Conservation (phyloP, 2,888 invertebrate genomes). For the Agrotis clavis region DNA sequence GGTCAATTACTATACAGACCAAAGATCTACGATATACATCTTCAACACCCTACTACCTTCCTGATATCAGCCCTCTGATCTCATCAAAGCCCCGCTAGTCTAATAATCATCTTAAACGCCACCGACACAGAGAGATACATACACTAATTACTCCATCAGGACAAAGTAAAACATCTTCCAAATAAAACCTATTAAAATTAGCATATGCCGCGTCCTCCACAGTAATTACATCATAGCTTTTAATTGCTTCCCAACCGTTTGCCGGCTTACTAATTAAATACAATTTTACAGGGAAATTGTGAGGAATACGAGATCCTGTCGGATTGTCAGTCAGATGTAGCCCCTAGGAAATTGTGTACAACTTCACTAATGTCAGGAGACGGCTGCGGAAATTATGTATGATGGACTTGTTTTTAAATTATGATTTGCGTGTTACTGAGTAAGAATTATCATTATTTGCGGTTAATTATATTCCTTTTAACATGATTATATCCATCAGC, state of each 20-base stretch:
- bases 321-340: slow-evolving; percentile 42
- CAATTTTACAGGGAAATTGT: slow-evolving; percentile 46
- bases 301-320: slow-evolving; percentile 42
- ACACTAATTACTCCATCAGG: slow-evolving; percentile 57
- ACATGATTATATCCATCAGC: not conserved
- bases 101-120: slow-evolving; percentile 42
- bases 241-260: slow-evolving; percentile 59
- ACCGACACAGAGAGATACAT: slow-evolving; percentile 32
- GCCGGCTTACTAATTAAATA: slow-evolving; percentile 59
- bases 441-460: not conserved
- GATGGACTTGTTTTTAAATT: slow-evolving; percentile 7
- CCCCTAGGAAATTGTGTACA: slow-evolving; percentile 31
- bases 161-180: slow-evolving; percentile 56
- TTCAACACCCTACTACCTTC: not conserved
- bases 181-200: slow-evolving; percentile 62
- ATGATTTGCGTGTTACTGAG: not conserved
- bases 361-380: not conserved
- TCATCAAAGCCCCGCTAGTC: slow-evolving; percentile 8
- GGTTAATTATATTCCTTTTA: no score
- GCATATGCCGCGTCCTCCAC: slow-evolving; percentile 56
- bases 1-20: no score
- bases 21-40: no score
- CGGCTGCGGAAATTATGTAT: slow-evolving; percentile 19
- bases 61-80: slow-evolving; percentile 10
- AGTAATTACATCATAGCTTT: slow-evolving; percentile 59